Percentiles rank a stretch among this genome's conserved stretches.
phyloP scores from a whole-genome alignment of 2,113 vertebrate species.

The Oostethus manadensis region DNA sequence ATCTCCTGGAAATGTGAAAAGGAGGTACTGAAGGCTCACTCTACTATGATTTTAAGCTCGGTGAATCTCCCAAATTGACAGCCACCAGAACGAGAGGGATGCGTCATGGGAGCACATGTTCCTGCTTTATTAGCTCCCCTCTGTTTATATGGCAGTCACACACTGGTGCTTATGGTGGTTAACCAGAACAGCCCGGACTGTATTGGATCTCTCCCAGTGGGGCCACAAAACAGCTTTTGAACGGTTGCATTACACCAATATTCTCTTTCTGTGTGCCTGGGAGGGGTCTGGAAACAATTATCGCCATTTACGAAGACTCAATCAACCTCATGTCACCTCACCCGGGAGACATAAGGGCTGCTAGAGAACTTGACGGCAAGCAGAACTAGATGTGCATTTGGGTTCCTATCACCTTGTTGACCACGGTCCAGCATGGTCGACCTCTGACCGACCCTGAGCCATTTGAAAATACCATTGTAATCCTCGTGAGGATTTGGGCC shows the following conservation, averaged over 20 bases:
- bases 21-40: constrained; percentile 20
- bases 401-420: constrained; percentile 28
- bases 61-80: constrained; percentile 55
- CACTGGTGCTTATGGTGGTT: constrained; percentile 24
- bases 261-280: not conserved
- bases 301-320: not conserved
- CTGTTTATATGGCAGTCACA: constrained; percentile 20
- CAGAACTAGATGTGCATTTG: not conserved
- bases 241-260: constrained; percentile 27
- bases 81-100: not conserved
- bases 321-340: not conserved
- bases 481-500: constrained; percentile 70
- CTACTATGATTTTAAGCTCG: constrained; percentile 54
- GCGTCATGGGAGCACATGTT: constrained; percentile 40
- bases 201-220: constrained; percentile 31
- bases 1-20: constrained; percentile 43
- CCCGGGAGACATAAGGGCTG: not conserved
- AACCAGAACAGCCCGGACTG: constrained; percentile 21
- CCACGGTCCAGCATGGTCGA: constrained; percentile 57
- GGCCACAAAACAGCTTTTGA: constrained; percentile 27
- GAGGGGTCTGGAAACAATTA: not conserved
- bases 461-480: constrained; percentile 71
- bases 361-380: not conserved
- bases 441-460: constrained; percentile 60
- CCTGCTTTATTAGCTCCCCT: constrained; percentile 47